Conservation (phyloP, 2,113 vertebrate species). For the Rostratula benghalensis region DNA sequence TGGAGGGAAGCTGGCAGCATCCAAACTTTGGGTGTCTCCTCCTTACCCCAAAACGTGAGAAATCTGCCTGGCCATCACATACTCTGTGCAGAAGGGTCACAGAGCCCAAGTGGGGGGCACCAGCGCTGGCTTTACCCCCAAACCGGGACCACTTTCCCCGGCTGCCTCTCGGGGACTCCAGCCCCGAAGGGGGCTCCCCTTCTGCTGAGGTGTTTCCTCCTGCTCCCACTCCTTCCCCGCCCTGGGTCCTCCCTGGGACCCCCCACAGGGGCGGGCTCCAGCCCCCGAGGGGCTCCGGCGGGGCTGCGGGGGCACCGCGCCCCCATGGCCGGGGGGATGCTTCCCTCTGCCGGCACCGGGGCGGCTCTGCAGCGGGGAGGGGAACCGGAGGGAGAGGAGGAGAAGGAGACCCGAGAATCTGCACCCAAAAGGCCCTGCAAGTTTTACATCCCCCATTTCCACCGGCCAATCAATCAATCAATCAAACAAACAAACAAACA, state of each 20-base stretch:
- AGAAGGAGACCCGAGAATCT: background rate
- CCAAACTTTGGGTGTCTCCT: fast-evolving
- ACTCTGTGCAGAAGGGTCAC: fast-evolving
- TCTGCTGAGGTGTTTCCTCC: background rate
- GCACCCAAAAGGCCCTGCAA: background rate
- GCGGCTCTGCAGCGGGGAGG: background rate
- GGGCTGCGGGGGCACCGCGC: background rate
- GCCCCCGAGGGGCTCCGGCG: fast-evolving
- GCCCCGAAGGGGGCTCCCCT: background rate
- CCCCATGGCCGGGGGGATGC: background rate
- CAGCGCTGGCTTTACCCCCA: background rate
- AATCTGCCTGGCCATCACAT: fast-evolving
- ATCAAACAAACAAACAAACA: background rate
- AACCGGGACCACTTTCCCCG: background rate
- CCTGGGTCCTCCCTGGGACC: background rate
- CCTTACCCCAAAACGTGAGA: fast-evolving
- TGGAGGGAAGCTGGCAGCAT: background rate
- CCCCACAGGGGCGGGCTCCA: fast-evolving
- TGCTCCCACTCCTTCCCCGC: fast-evolving
- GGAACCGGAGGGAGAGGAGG: background rate
- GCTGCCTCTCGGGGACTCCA: background rate
- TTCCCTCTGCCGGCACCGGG: background rate
- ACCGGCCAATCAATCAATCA: background rate
- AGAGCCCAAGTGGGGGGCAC: fast-evolving
- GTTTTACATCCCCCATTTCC: background rate